Percentiles rank a stretch among this genome's conserved stretches.
Conservation (phyloP, 2,888 invertebrate species). For the Chrysomela aeneicollis region DNA sequence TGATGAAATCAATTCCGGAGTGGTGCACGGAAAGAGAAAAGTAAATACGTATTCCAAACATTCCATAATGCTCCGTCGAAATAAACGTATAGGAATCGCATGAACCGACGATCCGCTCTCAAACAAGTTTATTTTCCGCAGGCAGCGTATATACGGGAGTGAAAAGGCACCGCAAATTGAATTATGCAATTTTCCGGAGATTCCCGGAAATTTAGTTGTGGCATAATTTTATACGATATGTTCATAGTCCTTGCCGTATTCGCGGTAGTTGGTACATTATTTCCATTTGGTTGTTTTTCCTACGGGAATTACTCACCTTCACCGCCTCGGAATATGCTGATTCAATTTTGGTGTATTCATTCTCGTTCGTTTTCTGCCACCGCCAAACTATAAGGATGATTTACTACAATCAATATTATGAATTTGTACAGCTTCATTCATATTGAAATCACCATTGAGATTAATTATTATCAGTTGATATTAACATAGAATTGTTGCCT, state of each 20-base stretch:
- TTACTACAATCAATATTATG: no score
- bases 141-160: background rate
- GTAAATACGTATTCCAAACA: background rate
- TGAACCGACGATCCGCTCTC: background rate
- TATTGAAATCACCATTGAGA: no score
- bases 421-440: no score
- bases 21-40: background rate
- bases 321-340: no score
- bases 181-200: conserved; percentile 3
- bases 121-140: conserved; percentile 2
- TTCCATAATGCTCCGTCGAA: background rate
- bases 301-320: background rate
- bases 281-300: background rate
- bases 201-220: background rate
- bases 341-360: no score
- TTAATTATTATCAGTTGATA: no score
- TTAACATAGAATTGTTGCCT: no score
- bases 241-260: background rate
- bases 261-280: background rate
- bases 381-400: no score
- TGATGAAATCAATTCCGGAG: background rate
- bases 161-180: conserved; percentile 3
- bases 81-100: background rate
- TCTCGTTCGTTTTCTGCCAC: no score
- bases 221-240: background rate